Conservation (phyloP, 2,113 vertebrate genomes). For the Lophotis ruficrista region DNA sequence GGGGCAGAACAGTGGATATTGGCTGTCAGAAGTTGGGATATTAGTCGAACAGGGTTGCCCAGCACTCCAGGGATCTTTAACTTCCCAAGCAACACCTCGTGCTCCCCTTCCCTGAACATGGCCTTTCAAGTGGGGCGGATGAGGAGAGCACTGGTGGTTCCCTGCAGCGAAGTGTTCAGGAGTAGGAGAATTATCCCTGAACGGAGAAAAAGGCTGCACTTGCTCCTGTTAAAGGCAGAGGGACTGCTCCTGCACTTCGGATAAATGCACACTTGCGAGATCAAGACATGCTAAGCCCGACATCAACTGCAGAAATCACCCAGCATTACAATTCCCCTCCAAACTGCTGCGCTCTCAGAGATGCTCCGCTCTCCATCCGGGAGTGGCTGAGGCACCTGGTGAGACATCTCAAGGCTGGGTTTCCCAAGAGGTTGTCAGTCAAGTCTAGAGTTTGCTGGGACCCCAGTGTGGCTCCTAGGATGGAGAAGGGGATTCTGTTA, state of each 20-base stretch:
- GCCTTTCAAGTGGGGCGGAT: not conserved
- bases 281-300: not conserved
- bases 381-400: not conserved
- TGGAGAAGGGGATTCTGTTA: not conserved
- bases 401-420: not conserved
- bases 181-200: not conserved
- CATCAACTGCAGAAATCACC: accelerated
- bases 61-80: not conserved
- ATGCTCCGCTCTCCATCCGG: not conserved
- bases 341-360: not conserved
- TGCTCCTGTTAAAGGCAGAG: accelerated
- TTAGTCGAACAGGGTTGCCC: not conserved
- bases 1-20: conserved; percentile 35
- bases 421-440: not conserved
- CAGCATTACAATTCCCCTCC: accelerated
- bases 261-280: accelerated
- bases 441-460: not conserved
- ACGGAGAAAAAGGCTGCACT: not conserved
- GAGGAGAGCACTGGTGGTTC: not conserved
- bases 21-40: conserved; percentile 24
- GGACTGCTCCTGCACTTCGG: accelerated
- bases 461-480: not conserved
- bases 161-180: not conserved
- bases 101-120: not conserved
- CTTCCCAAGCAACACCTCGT: not conserved